A percentile compares a stretch with the other conserved stretches of the same genome.
Evolutionary conservation across 2,888 invertebrate species (phyloP).

Genomic region (Melieria omissa): DNA sequence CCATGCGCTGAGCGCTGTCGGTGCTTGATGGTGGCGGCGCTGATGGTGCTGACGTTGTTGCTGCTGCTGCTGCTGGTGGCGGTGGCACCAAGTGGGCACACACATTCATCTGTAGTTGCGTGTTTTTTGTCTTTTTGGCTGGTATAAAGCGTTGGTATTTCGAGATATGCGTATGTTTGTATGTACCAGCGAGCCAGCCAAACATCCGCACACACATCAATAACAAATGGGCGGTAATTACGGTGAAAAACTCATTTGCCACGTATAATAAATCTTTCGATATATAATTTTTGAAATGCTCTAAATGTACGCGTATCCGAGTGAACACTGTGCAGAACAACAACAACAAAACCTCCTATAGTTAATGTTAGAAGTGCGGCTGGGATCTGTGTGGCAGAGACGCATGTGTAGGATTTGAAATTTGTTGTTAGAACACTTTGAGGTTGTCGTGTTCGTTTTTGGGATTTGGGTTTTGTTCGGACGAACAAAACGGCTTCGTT

Average conservation of each 20-base stretch:
- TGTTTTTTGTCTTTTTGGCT: too few relatives aligned
- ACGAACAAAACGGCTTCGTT: slow-evolving; percentile 23
- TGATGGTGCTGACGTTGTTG: too few relatives aligned
- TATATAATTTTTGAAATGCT: slow-evolving; percentile 52
- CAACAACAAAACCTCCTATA: neutral
- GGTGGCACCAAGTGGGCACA: too few relatives aligned
- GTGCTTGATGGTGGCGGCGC: neutral
- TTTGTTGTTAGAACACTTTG: neutral
- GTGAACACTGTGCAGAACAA: slow-evolving; percentile 12
- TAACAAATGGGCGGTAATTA: slow-evolving; percentile 53
- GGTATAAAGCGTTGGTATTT: too few relatives aligned
- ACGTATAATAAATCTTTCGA: slow-evolving; percentile 58
- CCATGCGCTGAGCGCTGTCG: neutral
- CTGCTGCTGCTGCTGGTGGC: too few relatives aligned
- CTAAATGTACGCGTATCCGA: slow-evolving; percentile 31
- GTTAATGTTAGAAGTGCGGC: neutral
- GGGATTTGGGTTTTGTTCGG: neutral
- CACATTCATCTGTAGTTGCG: too few relatives aligned
- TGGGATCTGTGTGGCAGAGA: neutral
- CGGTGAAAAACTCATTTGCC: slow-evolving; percentile 60
- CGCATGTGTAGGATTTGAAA: slow-evolving; percentile 1
- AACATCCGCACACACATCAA: neutral
- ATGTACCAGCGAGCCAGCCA: neutral
- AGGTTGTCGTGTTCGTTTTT: neutral
- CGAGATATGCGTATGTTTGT: slow-evolving; percentile 7